phyloP scores from a whole-genome alignment of 2,888 invertebrate species.

The Cylindroiulus punctatus region DNA sequence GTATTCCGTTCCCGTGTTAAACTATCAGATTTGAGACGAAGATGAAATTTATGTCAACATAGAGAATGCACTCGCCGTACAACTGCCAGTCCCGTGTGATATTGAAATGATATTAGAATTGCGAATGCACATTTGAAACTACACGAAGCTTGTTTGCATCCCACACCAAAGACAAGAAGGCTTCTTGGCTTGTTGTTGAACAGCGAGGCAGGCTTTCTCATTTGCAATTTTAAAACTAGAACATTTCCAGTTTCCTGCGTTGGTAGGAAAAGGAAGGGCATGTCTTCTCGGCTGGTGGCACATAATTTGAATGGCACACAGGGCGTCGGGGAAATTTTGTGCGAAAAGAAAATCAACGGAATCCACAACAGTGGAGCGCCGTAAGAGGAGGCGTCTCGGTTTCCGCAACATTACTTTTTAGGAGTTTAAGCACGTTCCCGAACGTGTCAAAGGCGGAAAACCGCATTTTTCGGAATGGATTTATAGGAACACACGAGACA shows the following conservation, averaged over 20 bases:
- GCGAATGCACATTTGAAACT: not conserved
- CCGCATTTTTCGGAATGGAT: constrained; percentile 11
- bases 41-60: constrained; percentile 34
- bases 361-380: not conserved
- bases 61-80: not conserved
- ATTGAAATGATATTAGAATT: constrained; percentile 23
- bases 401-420: constrained; percentile 13
- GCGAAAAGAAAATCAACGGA: not conserved
- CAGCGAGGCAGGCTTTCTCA: not conserved
- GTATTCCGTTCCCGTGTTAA: not conserved
- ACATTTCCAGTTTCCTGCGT: not conserved
- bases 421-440: not conserved
- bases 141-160: not conserved
- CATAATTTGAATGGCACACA: not conserved
- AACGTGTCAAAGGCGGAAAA: constrained; percentile 28
- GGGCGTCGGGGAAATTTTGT: not conserved
- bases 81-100: not conserved
- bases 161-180: not conserved
- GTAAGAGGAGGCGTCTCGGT: not conserved
- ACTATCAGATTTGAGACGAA: not conserved
- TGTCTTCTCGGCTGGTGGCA: not conserved
- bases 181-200: not conserved
- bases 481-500: not conserved
- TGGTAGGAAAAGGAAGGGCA: not conserved
- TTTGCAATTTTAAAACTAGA: not conserved